A percentile compares a stretch with the other conserved stretches of the same genome.
phyloP scores from a whole-genome alignment of 2,888 invertebrate genomes.

The Lissocephala sabroskyi region DNA sequence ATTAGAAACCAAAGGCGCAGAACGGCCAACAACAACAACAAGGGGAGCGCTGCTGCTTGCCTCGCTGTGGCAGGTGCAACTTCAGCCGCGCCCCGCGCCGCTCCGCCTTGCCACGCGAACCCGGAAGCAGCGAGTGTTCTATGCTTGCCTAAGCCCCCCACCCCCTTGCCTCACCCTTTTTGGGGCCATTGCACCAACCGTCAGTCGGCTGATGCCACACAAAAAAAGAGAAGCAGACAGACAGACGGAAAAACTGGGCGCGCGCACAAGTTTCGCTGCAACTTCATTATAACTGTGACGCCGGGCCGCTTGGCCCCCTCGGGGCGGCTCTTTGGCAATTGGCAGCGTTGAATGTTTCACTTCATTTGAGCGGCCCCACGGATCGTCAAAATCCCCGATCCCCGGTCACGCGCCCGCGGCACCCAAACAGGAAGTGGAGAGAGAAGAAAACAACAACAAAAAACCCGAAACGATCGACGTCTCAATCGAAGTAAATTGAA shows the following conservation, averaged over 20 bases:
- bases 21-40: too few relatives aligned
- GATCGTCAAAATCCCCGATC: not conserved
- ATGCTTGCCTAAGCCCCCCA: too few relatives aligned
- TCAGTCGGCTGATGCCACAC: slow-evolving; percentile 54
- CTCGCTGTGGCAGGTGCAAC: not conserved
- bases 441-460: slow-evolving; percentile 8
- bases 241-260: slow-evolving; percentile 19
- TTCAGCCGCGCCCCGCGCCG: too few relatives aligned
- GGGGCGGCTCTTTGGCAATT: slow-evolving; percentile 34
- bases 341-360: slow-evolving; percentile 62
- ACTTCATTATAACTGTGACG: slow-evolving; percentile 56
- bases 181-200: too few relatives aligned
- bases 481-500: too few relatives aligned
- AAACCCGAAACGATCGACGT: not conserved
- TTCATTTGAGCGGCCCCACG: slow-evolving; percentile 62
- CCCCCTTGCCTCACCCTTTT: too few relatives aligned
- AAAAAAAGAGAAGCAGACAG: slow-evolving; percentile 19
- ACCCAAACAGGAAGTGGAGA: slow-evolving; percentile 46
- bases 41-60: too few relatives aligned
- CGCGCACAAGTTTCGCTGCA: slow-evolving; percentile 55
- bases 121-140: too few relatives aligned
- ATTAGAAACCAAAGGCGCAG: slow-evolving; percentile 40
- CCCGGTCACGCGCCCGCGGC: slow-evolving; percentile 2
- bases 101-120: too few relatives aligned
- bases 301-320: not conserved